These are phyloP conservation scores for Betta splendens DNA, from an alignment of 2,797 vertebrate species.

Conservation along the genomic window DNA sequence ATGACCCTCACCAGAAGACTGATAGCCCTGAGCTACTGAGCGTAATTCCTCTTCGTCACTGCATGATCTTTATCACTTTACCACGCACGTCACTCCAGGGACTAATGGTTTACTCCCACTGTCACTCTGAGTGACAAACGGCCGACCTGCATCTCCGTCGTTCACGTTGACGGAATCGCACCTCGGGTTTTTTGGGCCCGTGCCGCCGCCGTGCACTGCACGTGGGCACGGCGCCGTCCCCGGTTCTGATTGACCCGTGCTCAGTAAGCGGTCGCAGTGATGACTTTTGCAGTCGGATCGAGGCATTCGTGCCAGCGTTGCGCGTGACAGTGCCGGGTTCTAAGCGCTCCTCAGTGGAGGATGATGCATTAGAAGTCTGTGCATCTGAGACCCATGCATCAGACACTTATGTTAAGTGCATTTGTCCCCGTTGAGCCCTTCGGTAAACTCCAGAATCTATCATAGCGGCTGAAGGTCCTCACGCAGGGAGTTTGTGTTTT, in stretches of 20 bases:
- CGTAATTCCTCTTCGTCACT: slow-evolving; percentile 40
- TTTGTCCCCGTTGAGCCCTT: slow-evolving; percentile 46
- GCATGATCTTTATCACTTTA: slow-evolving; percentile 60
- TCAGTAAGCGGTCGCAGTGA: slow-evolving; percentile 53
- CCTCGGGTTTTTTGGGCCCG: slow-evolving; percentile 18
- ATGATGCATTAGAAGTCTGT: slow-evolving; percentile 57
- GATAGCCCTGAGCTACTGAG: slow-evolving; percentile 32
- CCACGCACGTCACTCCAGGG: slow-evolving; percentile 42
- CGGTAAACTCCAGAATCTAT: slow-evolving; percentile 45
- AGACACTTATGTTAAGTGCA: slow-evolving; percentile 46
- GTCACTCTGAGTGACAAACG: slow-evolving; percentile 39
- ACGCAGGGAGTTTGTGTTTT: slow-evolving; percentile 29
- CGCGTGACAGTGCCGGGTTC: slow-evolving; percentile 10
- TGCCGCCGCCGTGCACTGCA: slow-evolving; percentile 47
- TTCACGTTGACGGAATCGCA: slow-evolving; percentile 50
- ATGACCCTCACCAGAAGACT: slow-evolving; percentile 43
- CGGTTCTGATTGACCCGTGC: slow-evolving; percentile 44
- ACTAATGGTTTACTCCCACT: slow-evolving; percentile 52
- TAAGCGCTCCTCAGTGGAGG: slow-evolving; percentile 34
- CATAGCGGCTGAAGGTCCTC: slow-evolving; percentile 40
- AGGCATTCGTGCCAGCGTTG: slow-evolving; percentile 43
- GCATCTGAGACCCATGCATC: slow-evolving; percentile 58
- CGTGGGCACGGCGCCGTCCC: slow-evolving; percentile 33
- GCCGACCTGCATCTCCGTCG: slow-evolving; percentile 38
- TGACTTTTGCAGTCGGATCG: slow-evolving; percentile 57